Base-by-base conservation (phyloP, 2,797 vertebrate genomes). In the Amblyraja radiata region DNA sequence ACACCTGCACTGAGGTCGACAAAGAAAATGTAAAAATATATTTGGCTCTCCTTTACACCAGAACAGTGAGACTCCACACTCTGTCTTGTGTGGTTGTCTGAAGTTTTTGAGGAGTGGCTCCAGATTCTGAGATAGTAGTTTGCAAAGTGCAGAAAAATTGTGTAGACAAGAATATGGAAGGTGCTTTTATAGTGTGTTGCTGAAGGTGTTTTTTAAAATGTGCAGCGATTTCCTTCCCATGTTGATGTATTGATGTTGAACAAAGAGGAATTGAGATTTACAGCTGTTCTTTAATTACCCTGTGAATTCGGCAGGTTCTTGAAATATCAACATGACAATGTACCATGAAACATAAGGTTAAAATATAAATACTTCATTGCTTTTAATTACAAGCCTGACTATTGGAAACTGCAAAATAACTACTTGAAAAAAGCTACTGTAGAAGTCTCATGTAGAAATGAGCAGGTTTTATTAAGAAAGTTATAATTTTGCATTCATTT, bases 371-470 rank as follows among this genome's bases (percentile, higher is more conserved):
- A n/a, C n/a, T 46, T 11, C 18, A 39, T n/a, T n/a, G 23, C 46
- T 46, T 14, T 21, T 74, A 91, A 91, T 54, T 74, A 73, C 71
- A 91, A 2, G 68, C n/a, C 21, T 9, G 36, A 90, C 63, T 73
- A 71, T 63, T 74, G 23, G 71, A 54, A 92, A 76, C 90, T 92
- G 68, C 81, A 76, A 76, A 92, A 54, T 92, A 74, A n/a, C 28
- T 46, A 10, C 54, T 92, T 54, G 9, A 25, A 92, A 90, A 92
- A 74, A 21, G 63, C 39, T 74, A 6, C 54, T 91, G 36, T 91
- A 46, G 46, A 46, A 46, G 88, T 73, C 65, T 73, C 68, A 74
- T 14, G 7, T n/a, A 65, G 36, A 74, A 74, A 18, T 1, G 4
- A 71, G 2, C 71, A 76, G 54, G 90, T 92, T 76, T 92, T 76